A percentile compares a stretch with the other conserved stretches of the same genome.
phyloP scores from a whole-genome alignment of 2,113 vertebrate genomes.

The Bombycilla garrulus region DNA sequence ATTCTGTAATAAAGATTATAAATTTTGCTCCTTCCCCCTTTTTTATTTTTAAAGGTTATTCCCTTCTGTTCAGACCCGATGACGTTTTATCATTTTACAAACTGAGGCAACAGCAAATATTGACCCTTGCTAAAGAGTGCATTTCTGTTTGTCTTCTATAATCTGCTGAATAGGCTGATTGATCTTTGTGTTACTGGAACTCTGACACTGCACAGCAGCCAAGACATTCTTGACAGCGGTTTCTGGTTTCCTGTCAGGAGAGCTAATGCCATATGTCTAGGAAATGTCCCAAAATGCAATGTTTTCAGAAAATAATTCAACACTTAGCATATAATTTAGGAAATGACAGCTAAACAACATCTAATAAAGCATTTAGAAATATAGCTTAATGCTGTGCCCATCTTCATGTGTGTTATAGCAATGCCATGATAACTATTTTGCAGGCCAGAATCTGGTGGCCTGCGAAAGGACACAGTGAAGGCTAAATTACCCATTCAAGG shows the following conservation, averaged over 20 bases:
- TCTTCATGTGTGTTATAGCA: background rate
- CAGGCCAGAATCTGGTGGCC: background rate
- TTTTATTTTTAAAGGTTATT: background rate
- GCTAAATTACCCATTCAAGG: background rate
- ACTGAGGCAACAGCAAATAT: background rate
- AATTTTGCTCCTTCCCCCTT: background rate
- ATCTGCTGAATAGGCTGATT: background rate
- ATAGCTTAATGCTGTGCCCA: background rate
- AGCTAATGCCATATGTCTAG: background rate
- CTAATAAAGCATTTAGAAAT: background rate
- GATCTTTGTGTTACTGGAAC: background rate
- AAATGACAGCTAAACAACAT: background rate
- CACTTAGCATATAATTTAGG: background rate
- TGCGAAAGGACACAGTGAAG: background rate
- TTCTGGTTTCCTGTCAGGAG: background rate
- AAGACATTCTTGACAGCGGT: background rate
- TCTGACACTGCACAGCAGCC: background rate
- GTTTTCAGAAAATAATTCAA: background rate
- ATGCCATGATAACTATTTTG: background rate
- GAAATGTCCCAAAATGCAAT: background rate
- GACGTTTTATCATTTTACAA: background rate
- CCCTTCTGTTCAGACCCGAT: background rate
- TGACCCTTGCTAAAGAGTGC: background rate
- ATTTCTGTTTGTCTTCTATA: slow-evolving; percentile 3
- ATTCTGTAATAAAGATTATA: background rate